Percentiles rank a stretch among this genome's conserved stretches.
Conservation (phyloP, 2,797 vertebrate genomes). For the Anniella stebbinsi region DNA sequence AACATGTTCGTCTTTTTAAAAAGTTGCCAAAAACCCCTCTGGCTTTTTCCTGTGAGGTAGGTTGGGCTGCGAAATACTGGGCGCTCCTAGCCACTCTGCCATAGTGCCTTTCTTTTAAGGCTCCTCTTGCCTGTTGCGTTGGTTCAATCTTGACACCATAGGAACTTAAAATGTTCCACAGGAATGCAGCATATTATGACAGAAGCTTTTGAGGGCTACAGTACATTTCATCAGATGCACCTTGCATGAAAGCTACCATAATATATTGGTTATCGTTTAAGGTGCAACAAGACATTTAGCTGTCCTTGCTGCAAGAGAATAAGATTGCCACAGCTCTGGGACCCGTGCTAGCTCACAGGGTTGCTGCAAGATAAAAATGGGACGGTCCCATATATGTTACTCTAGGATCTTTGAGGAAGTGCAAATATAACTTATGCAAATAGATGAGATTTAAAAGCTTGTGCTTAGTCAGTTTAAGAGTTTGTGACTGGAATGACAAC, state of each 20-base stretch:
- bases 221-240: not conserved
- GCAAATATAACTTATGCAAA: not conserved
- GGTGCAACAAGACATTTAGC: not conserved
- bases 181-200: not conserved
- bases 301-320: not conserved
- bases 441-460: not conserved
- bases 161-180: not conserved
- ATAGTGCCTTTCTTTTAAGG: no score
- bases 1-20: no score
- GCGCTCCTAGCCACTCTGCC: no score
- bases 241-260: not conserved
- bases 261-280: not conserved
- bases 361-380: not conserved
- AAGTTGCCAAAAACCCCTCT: no score
- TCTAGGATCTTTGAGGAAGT: not conserved
- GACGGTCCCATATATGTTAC: no score
- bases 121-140: no score
- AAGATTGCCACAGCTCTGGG: not conserved
- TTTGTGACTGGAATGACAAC: not conserved
- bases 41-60: no score
- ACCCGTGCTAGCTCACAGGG: not conserved
- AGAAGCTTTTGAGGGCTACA: no score
- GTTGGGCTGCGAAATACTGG: no score
- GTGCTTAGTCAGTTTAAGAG: not conserved
- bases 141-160: not conserved